Base-by-base conservation (phyloP, 2,113 vertebrate species). In the Dasypus novemcinctus region DNA sequence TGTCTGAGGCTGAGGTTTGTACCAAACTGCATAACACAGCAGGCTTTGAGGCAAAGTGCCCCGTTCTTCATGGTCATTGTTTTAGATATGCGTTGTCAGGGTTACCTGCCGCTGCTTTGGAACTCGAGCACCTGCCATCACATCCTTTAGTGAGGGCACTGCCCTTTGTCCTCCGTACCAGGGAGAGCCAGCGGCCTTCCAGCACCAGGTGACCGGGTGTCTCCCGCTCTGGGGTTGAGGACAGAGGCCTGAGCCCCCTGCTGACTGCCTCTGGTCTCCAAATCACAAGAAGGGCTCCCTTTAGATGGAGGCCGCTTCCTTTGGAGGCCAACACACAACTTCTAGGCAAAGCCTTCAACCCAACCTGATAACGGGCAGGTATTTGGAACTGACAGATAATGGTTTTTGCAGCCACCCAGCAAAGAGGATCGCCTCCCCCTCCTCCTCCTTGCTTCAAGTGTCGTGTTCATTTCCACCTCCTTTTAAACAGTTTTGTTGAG, bases 91-190 rank as follows among this genome's bases (percentile, higher is more conserved):
- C 49, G 57, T 92, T 92, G 27, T 43, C 7, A 76, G 89, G n/a
- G 33, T 88, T 74, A 61, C 71, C 61, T 18, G 41, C 7, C 49
- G 7, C 66, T 88, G 41, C 31, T 87, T 87, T 88, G 81, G 74
- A 74, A 85, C 78, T 86, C 68, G 83, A 75, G 64, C 18, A 33
- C 36, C 20, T 43, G 12, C 38, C 27, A 21, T 38, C 1, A 0
- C 76, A 78, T 88, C 69, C n/a, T 93, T 93, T 74, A n/a, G 83
- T 68, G 68, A 91, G 31, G 18, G n/a, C n/a, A n/a, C n/a, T n/a
- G n/a, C n/a, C n/a, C n/a, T n/a, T n/a, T n/a, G n/a, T n/a, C n/a
- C n/a, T n/a, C n/a, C n/a, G n/a, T n/a, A n/a, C n/a, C n/a, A n/a
- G n/a, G n/a, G n/a, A n/a, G n/a, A n/a, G n/a, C n/a, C n/a, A n/a